phyloP scores from a whole-genome alignment of 2,113 vertebrate genomes.

The Actenoides lindsayi region DNA sequence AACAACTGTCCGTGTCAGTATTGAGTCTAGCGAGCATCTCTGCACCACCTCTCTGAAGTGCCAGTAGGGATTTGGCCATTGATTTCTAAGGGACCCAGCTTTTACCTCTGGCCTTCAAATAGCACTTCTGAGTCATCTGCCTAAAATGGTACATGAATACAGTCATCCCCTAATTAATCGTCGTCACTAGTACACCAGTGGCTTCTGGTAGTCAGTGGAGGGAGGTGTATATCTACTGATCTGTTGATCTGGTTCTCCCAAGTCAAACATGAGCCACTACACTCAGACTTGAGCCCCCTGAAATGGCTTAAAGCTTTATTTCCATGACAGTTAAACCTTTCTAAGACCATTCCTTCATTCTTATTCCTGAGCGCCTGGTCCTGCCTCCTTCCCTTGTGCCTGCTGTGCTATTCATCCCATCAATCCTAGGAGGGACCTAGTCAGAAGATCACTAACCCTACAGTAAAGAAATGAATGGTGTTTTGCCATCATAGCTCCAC shows the following conservation, averaged over 20 bases:
- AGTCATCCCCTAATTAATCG: neutral
- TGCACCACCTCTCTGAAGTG: neutral
- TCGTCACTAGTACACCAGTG: fast-evolving
- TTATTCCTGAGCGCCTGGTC: neutral
- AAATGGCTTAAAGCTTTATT: neutral
- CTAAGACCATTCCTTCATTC: neutral
- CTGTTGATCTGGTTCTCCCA: neutral
- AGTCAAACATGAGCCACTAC: neutral
- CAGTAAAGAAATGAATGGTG: neutral
- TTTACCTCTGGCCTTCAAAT: neutral
- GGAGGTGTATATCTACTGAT: neutral
- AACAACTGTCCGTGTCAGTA: neutral
- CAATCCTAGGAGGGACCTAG: neutral
- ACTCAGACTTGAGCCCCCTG: neutral
- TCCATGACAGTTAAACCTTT: neutral
- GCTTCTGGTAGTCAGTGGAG: neutral
- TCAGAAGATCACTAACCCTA: neutral
- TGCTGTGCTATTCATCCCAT: slow-evolving; percentile 3
- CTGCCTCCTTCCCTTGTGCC: neutral
- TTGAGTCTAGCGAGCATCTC: neutral
- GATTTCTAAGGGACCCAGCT: neutral
- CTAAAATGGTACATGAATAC: neutral
- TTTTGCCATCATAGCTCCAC: neutral
- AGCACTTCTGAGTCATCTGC: neutral
- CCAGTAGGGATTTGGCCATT: neutral